Evolutionary conservation across 2,113 vertebrate species (phyloP).

Genomic region (Campylorhamphus procurvoides): DNA sequence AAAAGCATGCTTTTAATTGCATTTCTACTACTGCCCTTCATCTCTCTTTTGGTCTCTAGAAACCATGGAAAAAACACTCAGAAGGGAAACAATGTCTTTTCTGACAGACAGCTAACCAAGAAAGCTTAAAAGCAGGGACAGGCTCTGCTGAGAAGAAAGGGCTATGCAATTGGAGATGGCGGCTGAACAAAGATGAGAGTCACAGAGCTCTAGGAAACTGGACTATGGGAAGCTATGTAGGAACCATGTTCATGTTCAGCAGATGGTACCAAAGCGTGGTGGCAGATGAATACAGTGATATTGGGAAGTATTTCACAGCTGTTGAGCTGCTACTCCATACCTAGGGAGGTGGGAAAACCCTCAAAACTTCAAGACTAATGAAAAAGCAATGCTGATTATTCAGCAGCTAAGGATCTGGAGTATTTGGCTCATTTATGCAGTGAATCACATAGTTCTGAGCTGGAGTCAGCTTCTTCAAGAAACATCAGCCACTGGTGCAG

Average conservation of each 20-base stretch:
- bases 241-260: rapidly evolving
- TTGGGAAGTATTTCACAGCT: not conserved
- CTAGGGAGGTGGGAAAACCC: rapidly evolving
- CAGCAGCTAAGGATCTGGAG: not conserved
- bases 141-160: not conserved
- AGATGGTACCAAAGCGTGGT: not conserved
- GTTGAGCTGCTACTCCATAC: not conserved
- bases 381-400: not conserved
- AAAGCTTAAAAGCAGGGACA: not conserved
- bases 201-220: not conserved
- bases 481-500: not conserved
- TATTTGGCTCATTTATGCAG: not conserved
- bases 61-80: not conserved
- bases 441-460: not conserved
- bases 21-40: not conserved
- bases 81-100: not conserved
- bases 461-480: not conserved
- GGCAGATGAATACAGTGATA: not conserved
- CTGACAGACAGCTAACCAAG: not conserved
- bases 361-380: not conserved
- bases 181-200: not conserved
- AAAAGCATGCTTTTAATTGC: not conserved
- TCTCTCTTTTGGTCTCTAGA: not conserved
- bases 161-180: not conserved
- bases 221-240: rapidly evolving